Percentiles rank a stretch among this genome's conserved stretches.
Evolutionary conservation across 2,113 vertebrate species (phyloP).

Genomic region (Spea multiplicata): DNA sequence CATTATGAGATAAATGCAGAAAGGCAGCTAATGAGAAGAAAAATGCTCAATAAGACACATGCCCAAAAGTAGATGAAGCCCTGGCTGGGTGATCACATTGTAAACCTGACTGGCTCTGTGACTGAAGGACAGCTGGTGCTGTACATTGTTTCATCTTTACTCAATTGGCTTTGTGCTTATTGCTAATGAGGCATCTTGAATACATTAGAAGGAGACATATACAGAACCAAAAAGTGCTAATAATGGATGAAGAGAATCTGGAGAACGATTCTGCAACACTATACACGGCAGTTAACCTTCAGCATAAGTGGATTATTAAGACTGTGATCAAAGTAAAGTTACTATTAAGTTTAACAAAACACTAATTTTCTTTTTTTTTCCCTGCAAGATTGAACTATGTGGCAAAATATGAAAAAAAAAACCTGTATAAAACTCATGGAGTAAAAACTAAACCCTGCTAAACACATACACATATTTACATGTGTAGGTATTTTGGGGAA

Average conservation of each 20-base stretch:
- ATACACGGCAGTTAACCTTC: background rate
- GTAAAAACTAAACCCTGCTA: too few species aligned
- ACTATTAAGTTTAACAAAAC: too few species aligned
- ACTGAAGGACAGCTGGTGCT: constrained; percentile 1
- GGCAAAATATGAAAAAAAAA: too few species aligned
- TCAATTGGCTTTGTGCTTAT: background rate
- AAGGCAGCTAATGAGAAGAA: constrained; percentile 18
- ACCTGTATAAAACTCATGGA: too few species aligned
- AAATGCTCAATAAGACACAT: background rate
- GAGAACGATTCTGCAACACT: background rate
- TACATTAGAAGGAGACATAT: background rate
- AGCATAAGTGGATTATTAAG: background rate
- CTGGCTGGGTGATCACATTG: constrained; percentile 12
- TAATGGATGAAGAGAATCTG: background rate
- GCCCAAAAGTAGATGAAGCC: background rate
- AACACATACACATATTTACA: too few species aligned
- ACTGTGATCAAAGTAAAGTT: too few species aligned
- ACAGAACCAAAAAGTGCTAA: background rate
- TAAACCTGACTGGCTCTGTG: constrained; percentile 2
- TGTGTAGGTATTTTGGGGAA: too few species aligned
- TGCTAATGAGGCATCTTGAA: constrained; percentile 20
- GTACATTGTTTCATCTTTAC: constrained; percentile 20
- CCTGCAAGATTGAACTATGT: too few species aligned
- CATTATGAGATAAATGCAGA: constrained; percentile 21
- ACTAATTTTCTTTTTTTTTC: too few species aligned